phyloP scores from a whole-genome alignment of 2,797 vertebrate genomes.

The Gephyroberyx darwinii region DNA sequence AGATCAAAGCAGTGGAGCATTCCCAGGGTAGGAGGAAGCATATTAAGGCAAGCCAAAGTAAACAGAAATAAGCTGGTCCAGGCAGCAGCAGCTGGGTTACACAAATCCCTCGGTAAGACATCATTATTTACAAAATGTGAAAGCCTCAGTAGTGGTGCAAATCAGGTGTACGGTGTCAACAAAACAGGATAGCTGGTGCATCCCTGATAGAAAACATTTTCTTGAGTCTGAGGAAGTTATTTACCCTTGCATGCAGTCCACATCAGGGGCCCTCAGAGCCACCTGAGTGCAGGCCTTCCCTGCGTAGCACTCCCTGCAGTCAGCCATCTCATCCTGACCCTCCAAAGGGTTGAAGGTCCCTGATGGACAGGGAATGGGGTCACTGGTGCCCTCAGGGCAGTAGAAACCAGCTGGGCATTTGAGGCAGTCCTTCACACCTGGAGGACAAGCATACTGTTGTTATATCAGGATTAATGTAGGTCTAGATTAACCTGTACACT shows the following conservation, averaged over 20 bases:
- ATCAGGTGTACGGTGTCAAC: not conserved
- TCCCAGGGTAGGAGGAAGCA: conserved; percentile 2
- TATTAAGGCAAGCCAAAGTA: not conserved
- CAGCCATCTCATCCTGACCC: conserved; percentile 84
- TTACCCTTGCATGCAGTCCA: conserved; percentile 86
- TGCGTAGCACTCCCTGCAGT: conserved; percentile 85
- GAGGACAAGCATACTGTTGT: not conserved
- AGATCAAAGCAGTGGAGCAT: not conserved
- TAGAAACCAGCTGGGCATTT: conserved; percentile 88
- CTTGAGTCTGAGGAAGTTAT: not conserved
- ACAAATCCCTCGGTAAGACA: conserved; percentile 3
- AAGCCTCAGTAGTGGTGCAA: not conserved
- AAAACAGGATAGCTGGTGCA: not conserved
- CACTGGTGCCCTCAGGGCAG: conserved; percentile 82
- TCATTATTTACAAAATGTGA: not conserved
- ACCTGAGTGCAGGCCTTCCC: conserved; percentile 88
- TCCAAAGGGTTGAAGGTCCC: conserved; percentile 85
- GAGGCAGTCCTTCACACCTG: conserved; percentile 85
- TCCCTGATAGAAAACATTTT: not conserved
- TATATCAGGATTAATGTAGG: not conserved
- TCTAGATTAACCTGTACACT: not conserved
- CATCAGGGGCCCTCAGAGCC: conserved; percentile 84
- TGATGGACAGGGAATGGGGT: conserved; percentile 83
- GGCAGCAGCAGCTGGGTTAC: not conserved
- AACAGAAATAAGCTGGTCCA: conserved; percentile 2